Evolutionary conservation across 2,797 vertebrate species (phyloP), one percentile per base, ranked within the genome.

Genomic region (Calcarius lapponicus): DNA sequence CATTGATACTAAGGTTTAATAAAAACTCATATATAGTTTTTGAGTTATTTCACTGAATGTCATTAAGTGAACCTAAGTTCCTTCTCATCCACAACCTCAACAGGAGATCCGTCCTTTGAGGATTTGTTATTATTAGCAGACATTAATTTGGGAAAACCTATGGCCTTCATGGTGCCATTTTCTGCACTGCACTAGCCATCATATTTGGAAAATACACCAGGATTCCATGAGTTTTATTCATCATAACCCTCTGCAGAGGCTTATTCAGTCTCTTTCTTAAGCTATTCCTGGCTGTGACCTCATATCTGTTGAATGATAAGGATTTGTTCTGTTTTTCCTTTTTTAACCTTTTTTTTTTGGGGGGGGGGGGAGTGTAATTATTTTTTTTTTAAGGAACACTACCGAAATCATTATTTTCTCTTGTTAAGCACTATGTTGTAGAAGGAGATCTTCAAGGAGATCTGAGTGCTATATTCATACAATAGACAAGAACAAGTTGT

Each of bases 401-500:
- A 34, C 7, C 86, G 34, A 94, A 88, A 75, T 75, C 0, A 28
- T 58, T 81, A 58, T 80, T 80, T 83, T 58, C 13, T 82, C 45
- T 51, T 82, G n/a, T 54, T 92, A 80, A 91, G 48, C 13, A 71
- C 21, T 45, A 15, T 36, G 43, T n/a, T 62, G 43, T 88, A 88
- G 67, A 80, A 96, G 80, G 88, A 93, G 80, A 93, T 84, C 45
- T 94, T 92, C 92, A 96, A 93, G 95, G 94, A 95, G 80, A 93
- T 80, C 57, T 70, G 57, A 91, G 81, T 80, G 56, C 79, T 92
- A 40, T 84, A 93, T 89, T 97, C 76, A 70, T 84, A 83, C 47
- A 80, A 56, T 43, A 91, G 93, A 92, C 54, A 94, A 66, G 96
- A 96, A 96, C 96, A 97, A 91, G 89, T 80, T 97, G 95, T 97